Conservation (phyloP, 2,888 invertebrate species). For the Watsonalla binaria region DNA sequence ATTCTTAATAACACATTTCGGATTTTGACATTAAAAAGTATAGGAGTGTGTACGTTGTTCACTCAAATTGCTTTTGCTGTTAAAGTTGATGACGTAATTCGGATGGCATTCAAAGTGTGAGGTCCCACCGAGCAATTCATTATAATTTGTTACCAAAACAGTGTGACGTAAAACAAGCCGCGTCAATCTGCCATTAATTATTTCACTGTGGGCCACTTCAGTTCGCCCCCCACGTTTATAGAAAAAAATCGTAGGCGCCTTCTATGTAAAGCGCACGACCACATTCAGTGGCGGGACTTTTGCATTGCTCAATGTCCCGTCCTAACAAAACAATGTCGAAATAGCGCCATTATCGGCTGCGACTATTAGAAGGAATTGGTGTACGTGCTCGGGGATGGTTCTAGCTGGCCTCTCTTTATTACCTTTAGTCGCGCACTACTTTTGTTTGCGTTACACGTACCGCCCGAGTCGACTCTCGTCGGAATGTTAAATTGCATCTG, state of each 20-base stretch:
- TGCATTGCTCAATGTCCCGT: conserved; percentile 55
- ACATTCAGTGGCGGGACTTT: conserved; percentile 43
- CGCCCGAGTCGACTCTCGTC: conserved; percentile 33
- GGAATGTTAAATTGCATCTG: conserved; percentile 43
- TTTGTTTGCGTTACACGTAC: conserved; percentile 61
- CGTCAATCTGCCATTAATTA: conserved; percentile 69
- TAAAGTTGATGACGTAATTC: conserved; percentile 50
- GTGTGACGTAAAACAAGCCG: conserved; percentile 62
- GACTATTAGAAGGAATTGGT: conserved; percentile 70
- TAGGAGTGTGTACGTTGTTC: background rate
- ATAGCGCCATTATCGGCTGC: conserved; percentile 57
- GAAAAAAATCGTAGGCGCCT: conserved; percentile 53
- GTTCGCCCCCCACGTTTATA: conserved; percentile 59
- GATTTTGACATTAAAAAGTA: no score
- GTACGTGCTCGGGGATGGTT: conserved; percentile 59
- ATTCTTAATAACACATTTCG: no score
- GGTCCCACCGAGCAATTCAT: conserved; percentile 63
- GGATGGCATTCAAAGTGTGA: conserved; percentile 63
- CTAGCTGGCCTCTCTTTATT: conserved; percentile 54
- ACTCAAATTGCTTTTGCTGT: conserved; percentile 2
- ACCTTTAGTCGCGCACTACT: conserved; percentile 57
- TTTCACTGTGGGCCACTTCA: conserved; percentile 59
- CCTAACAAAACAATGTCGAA: conserved; percentile 68
- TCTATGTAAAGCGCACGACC: conserved; percentile 8
- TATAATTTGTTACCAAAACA: conserved; percentile 73